Evolutionary conservation across 2,888 invertebrate species (phyloP).

Genomic region (Chelonus formosanus): DNA sequence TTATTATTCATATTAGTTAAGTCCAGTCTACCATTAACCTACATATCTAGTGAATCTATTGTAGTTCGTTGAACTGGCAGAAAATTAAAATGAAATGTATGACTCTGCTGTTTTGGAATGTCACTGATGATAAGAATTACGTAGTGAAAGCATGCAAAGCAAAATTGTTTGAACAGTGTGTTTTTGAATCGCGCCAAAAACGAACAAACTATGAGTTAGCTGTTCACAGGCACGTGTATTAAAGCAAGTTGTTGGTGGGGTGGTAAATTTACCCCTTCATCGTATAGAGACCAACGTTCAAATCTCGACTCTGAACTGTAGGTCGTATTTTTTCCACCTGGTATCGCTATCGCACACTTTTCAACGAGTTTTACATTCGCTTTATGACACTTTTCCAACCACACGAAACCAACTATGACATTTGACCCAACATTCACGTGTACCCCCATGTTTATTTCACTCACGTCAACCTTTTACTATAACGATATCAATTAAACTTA

Average conservation of each 20-base stretch:
- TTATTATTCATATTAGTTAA: too few species aligned
- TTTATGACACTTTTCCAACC: conserved; percentile 56
- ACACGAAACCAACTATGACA: conserved; percentile 46
- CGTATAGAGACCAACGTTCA: background rate
- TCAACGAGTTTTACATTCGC: conserved; percentile 57
- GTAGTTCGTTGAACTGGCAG: background rate
- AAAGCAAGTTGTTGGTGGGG: background rate
- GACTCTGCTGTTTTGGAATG: conserved; percentile 20
- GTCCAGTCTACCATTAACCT: background rate
- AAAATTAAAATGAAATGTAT: conserved; percentile 7
- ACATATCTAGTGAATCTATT: background rate
- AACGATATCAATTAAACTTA: conserved; percentile 27
- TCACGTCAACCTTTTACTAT: conserved; percentile 32
- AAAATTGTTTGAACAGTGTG: conserved; percentile 10
- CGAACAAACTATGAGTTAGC: background rate
- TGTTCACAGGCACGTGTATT: background rate
- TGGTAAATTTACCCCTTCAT: background rate
- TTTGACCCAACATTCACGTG: conserved; percentile 5
- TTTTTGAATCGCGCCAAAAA: conserved; percentile 12
- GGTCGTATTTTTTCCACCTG: conserved; percentile 40
- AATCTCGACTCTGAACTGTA: conserved; percentile 17
- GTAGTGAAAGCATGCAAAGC: conserved; percentile 13
- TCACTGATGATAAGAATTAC: conserved; percentile 26
- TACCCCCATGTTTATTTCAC: conserved; percentile 10
- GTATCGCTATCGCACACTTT: conserved; percentile 57